These are phyloP conservation scores for Diplodus puntazzo DNA, from an alignment of 2,797 vertebrate genomes.

Conservation along the genomic window DNA sequence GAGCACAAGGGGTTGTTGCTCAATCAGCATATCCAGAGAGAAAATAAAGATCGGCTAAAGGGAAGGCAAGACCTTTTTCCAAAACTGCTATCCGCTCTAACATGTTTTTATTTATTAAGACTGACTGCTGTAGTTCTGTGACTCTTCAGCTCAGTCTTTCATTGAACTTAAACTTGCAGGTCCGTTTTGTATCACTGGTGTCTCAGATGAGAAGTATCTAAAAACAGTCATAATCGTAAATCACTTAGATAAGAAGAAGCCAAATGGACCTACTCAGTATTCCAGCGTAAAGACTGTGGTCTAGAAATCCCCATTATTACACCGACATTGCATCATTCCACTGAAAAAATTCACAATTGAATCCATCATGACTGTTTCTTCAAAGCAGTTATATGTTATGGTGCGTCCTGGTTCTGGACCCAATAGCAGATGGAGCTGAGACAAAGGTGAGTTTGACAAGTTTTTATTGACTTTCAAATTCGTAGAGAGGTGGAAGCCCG, in stretches of 20 bases:
- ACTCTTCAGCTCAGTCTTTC: conserved; percentile 14
- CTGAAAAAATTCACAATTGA: background rate
- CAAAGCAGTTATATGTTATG: background rate
- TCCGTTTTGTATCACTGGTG: conserved; percentile 22
- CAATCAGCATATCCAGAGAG: conserved; percentile 34
- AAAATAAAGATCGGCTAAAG: background rate
- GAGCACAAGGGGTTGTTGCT: conserved; percentile 26
- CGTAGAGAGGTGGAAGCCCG: too few species aligned
- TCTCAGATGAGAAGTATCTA: conserved; percentile 7
- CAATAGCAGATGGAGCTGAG: too few species aligned
- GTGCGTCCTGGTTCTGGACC: too few species aligned
- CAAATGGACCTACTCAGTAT: background rate
- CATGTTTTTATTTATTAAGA: conserved; percentile 15
- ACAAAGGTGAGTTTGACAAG: too few species aligned
- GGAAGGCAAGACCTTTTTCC: background rate
- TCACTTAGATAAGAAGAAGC: conserved; percentile 10
- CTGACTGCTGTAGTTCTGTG: background rate
- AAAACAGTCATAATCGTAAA: conserved; percentile 13
- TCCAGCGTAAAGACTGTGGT: conserved; percentile 7
- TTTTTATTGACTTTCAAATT: too few species aligned
- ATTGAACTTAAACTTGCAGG: conserved; percentile 13
- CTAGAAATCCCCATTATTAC: conserved; percentile 14
- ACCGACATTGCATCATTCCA: background rate
- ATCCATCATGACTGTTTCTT: background rate
- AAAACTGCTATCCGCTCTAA: background rate